Percentiles rank a stretch among this genome's conserved stretches.
These are phyloP conservation scores for Ormia ochracea DNA, from an alignment of 2,888 invertebrate genomes.

Conservation along the genomic window DNA sequence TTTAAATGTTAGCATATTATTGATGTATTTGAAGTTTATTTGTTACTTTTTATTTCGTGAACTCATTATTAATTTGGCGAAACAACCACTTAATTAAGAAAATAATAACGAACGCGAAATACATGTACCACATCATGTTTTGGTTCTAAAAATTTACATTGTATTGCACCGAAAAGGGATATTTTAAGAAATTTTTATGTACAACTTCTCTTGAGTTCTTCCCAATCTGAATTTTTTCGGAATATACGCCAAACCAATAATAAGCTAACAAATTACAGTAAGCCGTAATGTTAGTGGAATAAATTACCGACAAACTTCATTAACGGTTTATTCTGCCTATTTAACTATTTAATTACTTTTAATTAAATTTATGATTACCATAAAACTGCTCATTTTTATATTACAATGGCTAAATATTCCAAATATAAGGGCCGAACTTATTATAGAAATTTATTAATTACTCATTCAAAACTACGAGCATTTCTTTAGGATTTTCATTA, in stretches of 20 bases:
- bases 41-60: not conserved
- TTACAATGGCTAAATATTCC: not conserved
- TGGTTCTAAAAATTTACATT: too few species aligned
- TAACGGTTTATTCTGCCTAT: not conserved
- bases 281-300: conserved; percentile 7
- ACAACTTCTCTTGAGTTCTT: too few species aligned
- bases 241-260: too few species aligned
- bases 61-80: too few species aligned
- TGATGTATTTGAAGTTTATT: not conserved
- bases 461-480: not conserved
- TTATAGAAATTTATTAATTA: not conserved
- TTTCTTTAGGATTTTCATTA: not conserved
- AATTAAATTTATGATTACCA: not conserved
- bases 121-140: too few species aligned
- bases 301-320: not conserved
- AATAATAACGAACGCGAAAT: too few species aligned
- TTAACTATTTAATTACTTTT: not conserved
- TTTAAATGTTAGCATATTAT: conserved; percentile 8
- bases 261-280: too few species aligned
- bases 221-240: too few species aligned
- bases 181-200: too few species aligned
- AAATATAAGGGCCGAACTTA: not conserved
- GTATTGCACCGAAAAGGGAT: too few species aligned
- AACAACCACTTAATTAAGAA: too few species aligned
- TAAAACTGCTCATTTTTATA: not conserved